Percentiles rank a stretch among this genome's conserved stretches.
These are phyloP conservation scores for Cyrtodaria siliqua DNA, from an alignment of 2,888 invertebrate species.

Conservation along the genomic window DNA sequence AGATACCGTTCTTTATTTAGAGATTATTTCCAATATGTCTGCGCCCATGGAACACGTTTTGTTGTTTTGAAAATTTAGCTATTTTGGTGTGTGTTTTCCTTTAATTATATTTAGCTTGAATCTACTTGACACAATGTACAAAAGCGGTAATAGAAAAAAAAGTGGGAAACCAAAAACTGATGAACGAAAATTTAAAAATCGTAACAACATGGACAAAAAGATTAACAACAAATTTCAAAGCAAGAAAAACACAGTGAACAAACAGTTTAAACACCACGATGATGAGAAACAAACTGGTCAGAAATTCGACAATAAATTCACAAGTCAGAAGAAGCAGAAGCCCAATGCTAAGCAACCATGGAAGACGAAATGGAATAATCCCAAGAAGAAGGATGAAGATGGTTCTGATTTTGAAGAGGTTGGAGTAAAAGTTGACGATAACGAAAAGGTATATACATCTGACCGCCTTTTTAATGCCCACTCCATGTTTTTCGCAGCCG, in stretches of 20 bases:
- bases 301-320: neutral
- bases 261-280: too few species aligned
- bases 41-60: conserved; percentile 37
- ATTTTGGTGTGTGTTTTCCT: too few species aligned
- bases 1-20: too few species aligned
- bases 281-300: neutral
- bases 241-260: too few species aligned
- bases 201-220: neutral
- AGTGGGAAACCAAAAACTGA: too few species aligned
- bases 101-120: too few species aligned
- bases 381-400: conserved; percentile 20
- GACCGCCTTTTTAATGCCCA: too few species aligned
- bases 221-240: neutral
- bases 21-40: conserved; percentile 47
- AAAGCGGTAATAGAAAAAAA: too few species aligned
- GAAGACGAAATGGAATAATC: conserved; percentile 16
- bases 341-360: neutral
- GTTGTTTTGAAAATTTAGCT: conserved; percentile 1
- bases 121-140: too few species aligned
- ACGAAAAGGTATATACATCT: too few species aligned
- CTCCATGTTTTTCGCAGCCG: too few species aligned
- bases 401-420: conserved; percentile 63
- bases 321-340: neutral
- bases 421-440: neutral
- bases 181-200: neutral